phyloP scores from a whole-genome alignment of 2,888 invertebrate genomes.

The Parochlus steinenii region DNA sequence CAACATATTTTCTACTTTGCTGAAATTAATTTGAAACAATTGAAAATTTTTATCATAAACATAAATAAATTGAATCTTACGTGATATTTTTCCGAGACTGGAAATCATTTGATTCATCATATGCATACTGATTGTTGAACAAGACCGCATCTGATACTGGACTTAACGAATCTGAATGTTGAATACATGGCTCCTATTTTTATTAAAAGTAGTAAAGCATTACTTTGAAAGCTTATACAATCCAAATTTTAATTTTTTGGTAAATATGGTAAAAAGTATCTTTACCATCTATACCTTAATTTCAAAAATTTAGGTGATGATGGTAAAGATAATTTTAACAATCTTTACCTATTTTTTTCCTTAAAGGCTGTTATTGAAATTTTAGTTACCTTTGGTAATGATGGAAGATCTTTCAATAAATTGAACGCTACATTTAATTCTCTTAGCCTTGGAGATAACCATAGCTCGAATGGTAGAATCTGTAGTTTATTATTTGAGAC shows the following conservation, averaged over 20 bases:
- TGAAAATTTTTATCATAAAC: constrained; percentile 2
- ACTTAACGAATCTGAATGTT: constrained; percentile 13
- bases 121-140: constrained; percentile 10
- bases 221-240: too few relatives aligned
- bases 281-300: too few relatives aligned
- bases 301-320: background rate
- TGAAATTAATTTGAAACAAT: constrained; percentile 19
- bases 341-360: too few relatives aligned
- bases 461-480: constrained; percentile 63
- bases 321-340: background rate
- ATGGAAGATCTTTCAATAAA: constrained; percentile 58
- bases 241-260: too few relatives aligned
- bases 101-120: constrained; percentile 5
- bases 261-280: too few relatives aligned
- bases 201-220: too few relatives aligned
- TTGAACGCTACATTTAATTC: constrained; percentile 85
- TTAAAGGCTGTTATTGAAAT: too few relatives aligned
- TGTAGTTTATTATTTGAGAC: constrained; percentile 89
- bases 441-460: constrained; percentile 69
- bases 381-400: constrained; percentile 25
- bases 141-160: constrained; percentile 14
- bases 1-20: constrained; percentile 44
- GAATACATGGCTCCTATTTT: too few relatives aligned
- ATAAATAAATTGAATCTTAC: background rate
- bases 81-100: constrained; percentile 2